These are phyloP conservation scores for Phyllostomus discolor DNA, from an alignment of 2,113 vertebrate genomes.

Conservation along the genomic window DNA sequence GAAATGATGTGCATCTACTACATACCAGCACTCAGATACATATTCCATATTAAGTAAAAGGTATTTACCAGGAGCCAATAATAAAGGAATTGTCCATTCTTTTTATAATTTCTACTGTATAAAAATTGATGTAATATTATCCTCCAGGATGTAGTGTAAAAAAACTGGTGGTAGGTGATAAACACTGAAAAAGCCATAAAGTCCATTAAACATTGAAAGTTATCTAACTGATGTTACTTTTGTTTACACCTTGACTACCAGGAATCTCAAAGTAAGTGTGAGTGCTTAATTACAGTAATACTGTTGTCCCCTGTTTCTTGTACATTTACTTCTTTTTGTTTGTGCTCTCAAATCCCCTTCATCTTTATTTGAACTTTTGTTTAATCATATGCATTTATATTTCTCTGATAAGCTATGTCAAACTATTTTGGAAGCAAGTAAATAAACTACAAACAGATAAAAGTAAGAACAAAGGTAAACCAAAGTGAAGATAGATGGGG, in stretches of 20 bases:
- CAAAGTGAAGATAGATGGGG: neutral
- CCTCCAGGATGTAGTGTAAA: neutral
- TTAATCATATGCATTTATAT: neutral
- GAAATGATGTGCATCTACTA: neutral
- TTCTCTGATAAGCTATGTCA: neutral
- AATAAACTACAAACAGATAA: neutral
- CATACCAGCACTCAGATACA: neutral
- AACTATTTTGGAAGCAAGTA: neutral
- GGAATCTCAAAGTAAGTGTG: neutral
- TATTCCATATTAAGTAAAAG: neutral
- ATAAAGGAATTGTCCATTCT: neutral
- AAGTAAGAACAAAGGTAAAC: neutral
- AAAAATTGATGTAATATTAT: neutral
- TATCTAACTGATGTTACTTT: neutral
- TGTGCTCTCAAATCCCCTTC: neutral
- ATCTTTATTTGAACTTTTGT: neutral
- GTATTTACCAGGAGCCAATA: neutral
- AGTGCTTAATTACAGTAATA: neutral
- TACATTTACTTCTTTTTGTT: neutral
- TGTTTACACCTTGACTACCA: neutral
- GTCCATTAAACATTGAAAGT: neutral
- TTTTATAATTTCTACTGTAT: neutral
- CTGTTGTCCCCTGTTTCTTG: neutral
- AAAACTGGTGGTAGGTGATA: neutral
- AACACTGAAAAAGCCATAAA: neutral